phyloP scores from a whole-genome alignment of 2,888 invertebrate genomes.

The Erpobdella octoculata region DNA sequence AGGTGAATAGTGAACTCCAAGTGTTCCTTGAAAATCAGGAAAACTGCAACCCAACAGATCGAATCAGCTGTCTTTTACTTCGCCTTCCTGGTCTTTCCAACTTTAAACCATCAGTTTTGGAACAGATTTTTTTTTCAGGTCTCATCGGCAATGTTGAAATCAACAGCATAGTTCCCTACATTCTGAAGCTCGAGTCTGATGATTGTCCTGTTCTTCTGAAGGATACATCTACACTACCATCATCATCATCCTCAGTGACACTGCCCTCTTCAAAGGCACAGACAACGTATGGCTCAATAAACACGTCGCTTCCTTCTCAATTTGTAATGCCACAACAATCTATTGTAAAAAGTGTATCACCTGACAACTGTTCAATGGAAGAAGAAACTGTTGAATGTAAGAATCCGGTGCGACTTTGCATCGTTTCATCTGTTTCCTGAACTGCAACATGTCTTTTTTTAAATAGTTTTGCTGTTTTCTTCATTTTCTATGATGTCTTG shows the following conservation, averaged over 20 bases:
- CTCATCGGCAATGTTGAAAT: conserved; percentile 87
- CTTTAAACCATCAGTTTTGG: conserved; percentile 70
- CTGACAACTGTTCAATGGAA: conserved; percentile 9
- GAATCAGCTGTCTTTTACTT: conserved; percentile 79
- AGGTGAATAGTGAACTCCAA: conserved; percentile 59
- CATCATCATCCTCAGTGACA: background rate
- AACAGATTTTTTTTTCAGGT: conserved; percentile 87
- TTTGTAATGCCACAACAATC: background rate
- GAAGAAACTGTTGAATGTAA: conserved; percentile 11
- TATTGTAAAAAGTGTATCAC: background rate
- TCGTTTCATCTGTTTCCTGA: conserved; percentile 20
- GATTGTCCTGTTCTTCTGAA: conserved; percentile 41
- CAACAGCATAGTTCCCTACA: conserved; percentile 83
- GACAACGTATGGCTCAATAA: background rate
- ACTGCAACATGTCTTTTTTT: background rate
- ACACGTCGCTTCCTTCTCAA: background rate
- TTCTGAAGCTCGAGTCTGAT: conserved; percentile 62
- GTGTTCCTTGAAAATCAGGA: conserved; percentile 41
- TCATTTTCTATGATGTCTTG: background rate
- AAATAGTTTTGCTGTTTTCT: background rate
- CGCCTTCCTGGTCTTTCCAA: conserved; percentile 51
- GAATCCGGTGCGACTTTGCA: too few species aligned
- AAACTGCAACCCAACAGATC: conserved; percentile 63
- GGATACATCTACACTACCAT: background rate
- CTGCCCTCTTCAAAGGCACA: background rate